phyloP scores from a whole-genome alignment of 1,140 invertebrate species.

The Hyles vespertilio region DNA sequence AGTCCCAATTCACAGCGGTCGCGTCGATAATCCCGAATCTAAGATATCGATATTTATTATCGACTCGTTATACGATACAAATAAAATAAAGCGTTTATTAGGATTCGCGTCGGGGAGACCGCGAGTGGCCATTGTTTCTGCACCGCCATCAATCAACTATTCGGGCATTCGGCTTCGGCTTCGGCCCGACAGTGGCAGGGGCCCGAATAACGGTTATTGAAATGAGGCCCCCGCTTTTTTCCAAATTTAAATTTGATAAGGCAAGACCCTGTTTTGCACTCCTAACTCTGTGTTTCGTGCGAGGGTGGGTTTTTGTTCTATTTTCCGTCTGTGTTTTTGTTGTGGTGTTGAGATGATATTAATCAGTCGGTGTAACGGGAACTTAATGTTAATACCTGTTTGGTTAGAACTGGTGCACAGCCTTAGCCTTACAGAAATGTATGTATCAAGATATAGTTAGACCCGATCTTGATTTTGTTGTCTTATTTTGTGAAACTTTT shows the following conservation, averaged over 20 bases:
- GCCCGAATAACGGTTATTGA: slow-evolving; percentile 72
- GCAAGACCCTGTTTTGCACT: slow-evolving; percentile 65
- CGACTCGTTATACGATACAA: slow-evolving; percentile 60
- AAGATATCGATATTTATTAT: slow-evolving; percentile 65
- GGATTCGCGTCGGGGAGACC: slow-evolving; percentile 63
- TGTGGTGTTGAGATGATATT: slow-evolving; percentile 32
- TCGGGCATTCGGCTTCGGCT: slow-evolving; percentile 25
- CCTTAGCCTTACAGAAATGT: no score
- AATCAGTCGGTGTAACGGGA: no score
- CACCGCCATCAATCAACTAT: slow-evolving; percentile 66
- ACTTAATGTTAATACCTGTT: no score
- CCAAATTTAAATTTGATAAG: slow-evolving; percentile 75
- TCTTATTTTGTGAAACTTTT: no score
- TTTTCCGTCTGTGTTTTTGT: slow-evolving; percentile 53
- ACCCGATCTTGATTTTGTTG: no score
- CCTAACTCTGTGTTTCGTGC: slow-evolving; percentile 57
- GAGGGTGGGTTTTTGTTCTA: slow-evolving; percentile 57
- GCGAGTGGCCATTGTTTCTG: slow-evolving; percentile 67
- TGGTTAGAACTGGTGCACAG: no score
- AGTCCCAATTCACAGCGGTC: slow-evolving; percentile 46
- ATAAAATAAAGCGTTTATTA: slow-evolving; percentile 75
- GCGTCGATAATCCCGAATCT: slow-evolving; percentile 51
- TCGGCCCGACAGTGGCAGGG: slow-evolving; percentile 25
- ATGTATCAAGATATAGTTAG: no score
- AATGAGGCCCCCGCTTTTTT: slow-evolving; percentile 70